Evolutionary conservation across 1,140 invertebrate genomes (phyloP).

Genomic region (Zophobas morio): DNA sequence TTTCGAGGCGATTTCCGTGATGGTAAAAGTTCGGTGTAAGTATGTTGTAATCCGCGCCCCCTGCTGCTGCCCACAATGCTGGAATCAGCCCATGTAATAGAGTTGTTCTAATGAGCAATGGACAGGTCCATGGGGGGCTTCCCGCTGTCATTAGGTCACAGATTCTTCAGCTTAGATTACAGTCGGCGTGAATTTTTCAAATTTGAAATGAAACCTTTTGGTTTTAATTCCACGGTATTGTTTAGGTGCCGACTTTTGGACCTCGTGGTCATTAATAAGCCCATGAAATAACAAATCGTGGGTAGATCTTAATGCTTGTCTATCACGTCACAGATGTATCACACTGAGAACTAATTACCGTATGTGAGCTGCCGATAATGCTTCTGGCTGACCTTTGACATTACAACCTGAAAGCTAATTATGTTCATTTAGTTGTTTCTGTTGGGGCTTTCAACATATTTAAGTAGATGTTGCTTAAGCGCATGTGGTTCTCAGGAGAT

Average conservation of each 20-base stretch:
- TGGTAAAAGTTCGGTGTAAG: not conserved
- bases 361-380: conserved; percentile 45
- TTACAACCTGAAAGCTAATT: conserved; percentile 36
- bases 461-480: conserved; percentile 18
- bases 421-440: conserved; percentile 31
- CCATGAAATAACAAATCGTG: conserved; percentile 27
- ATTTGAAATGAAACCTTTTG: not conserved
- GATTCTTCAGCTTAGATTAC: not conserved
- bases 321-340: conserved; percentile 30
- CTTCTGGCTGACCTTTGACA: conserved; percentile 41
- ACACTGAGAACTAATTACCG: conserved; percentile 39
- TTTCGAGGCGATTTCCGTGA: not conserved
- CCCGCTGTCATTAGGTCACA: conserved; percentile 35
- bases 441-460: conserved; percentile 7
- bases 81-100: conserved; percentile 55
- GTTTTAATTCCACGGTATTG: not conserved
- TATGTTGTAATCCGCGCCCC: conserved; percentile 25
- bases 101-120: conserved; percentile 59
- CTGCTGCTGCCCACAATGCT: conserved; percentile 48
- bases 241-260: not conserved
- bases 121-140: conserved; percentile 47
- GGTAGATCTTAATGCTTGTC: conserved; percentile 31
- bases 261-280: conserved; percentile 4
- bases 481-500: not conserved
- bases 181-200: not conserved